A percentile compares a stretch with the other conserved stretches of the same genome.
These are phyloP conservation scores for Amazona guildingii DNA, from an alignment of 2,113 vertebrate genomes.

Conservation along the genomic window DNA sequence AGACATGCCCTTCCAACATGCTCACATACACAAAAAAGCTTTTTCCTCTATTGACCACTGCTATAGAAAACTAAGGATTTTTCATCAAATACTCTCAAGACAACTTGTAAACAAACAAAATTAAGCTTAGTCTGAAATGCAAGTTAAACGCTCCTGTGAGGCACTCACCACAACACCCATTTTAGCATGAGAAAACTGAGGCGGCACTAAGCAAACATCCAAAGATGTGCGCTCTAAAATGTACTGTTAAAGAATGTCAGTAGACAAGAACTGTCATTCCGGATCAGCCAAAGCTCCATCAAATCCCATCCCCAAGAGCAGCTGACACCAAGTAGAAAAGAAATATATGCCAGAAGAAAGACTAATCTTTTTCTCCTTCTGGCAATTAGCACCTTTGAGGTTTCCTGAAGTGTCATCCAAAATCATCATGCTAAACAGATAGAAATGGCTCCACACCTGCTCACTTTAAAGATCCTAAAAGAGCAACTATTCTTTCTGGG, in stretches of 20 bases:
- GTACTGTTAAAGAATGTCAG: neutral
- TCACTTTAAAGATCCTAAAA: neutral
- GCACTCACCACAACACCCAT: neutral
- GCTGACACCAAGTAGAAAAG: neutral
- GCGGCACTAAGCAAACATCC: neutral
- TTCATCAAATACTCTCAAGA: neutral
- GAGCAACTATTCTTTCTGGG: neutral
- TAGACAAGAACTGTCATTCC: neutral
- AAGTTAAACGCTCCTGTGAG: neutral
- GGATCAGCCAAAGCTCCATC: neutral
- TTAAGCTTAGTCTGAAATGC: neutral
- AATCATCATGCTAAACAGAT: neutral
- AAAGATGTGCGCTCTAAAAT: neutral
- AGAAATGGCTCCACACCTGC: neutral
- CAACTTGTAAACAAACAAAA: neutral
- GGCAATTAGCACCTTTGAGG: neutral
- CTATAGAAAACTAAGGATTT: neutral
- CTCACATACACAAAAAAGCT: neutral
- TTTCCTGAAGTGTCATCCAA: neutral
- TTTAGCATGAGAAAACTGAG: neutral
- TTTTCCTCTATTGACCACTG: neutral
- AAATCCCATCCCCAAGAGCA: neutral
- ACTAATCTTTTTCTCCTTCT: neutral
- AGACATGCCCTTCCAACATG: neutral
- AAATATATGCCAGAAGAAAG: neutral